A percentile compares a stretch with the other conserved stretches of the same genome.
Evolutionary conservation across 2,113 vertebrate genomes (phyloP).

Genomic region (Crotophaga sulcirostris): DNA sequence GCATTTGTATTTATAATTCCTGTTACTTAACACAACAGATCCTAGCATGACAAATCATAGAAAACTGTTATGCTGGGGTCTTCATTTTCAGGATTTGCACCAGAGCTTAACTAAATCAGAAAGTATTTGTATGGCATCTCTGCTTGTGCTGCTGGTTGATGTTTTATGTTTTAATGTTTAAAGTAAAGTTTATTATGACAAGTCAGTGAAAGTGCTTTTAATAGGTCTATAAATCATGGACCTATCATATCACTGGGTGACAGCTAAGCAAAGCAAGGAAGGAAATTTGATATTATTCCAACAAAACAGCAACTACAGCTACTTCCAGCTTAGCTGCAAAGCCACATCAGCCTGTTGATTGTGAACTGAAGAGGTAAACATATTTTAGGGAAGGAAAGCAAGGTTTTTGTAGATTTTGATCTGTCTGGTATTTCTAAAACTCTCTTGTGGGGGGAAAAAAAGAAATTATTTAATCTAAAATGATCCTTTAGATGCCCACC

Average conservation of each 20-base stretch:
- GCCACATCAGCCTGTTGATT: conserved; percentile 54
- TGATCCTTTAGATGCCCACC: neutral
- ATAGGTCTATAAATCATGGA: conserved; percentile 80
- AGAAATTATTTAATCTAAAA: neutral
- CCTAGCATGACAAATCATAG: conserved; percentile 63
- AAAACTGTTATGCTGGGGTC: conserved; percentile 12
- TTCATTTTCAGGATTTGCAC: conserved; percentile 75
- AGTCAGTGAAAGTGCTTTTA: conserved; percentile 81
- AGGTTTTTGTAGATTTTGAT: neutral
- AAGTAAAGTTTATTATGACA: conserved; percentile 80
- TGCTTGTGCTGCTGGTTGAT: conserved; percentile 35
- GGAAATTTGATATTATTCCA: conserved; percentile 75
- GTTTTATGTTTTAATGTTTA: conserved; percentile 66
- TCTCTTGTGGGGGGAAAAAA: neutral
- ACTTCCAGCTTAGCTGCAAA: conserved; percentile 61
- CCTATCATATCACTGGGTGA: conserved; percentile 78
- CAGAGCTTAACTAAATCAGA: conserved; percentile 54
- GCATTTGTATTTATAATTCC: conserved; percentile 82
- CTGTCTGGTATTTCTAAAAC: neutral
- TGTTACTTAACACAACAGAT: conserved; percentile 80
- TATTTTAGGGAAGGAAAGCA: conserved; percentile 3
- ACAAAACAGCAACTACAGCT: conserved; percentile 67
- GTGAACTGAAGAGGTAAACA: conserved; percentile 47
- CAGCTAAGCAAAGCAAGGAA: conserved; percentile 73
- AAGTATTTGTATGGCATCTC: conserved; percentile 61